Base-by-base conservation (phyloP, 2,888 invertebrate species). In the Quadroppia sp. region DNA sequence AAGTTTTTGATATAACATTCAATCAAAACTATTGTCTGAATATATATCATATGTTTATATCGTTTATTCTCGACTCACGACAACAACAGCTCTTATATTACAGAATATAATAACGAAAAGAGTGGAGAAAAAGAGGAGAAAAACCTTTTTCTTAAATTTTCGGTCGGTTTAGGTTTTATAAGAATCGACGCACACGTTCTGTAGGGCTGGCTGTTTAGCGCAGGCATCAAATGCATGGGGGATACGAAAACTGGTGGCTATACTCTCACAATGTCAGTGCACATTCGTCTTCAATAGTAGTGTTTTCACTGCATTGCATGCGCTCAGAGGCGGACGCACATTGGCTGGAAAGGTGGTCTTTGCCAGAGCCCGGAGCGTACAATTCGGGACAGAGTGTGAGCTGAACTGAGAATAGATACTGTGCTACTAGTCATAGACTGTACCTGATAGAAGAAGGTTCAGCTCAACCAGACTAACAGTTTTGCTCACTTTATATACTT, bases 381-480 rank as follows among this genome's bases (percentile, higher is more conserved):
- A 45, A n/a, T 69, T 69, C 42, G 69, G 69, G 45, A 45, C 17
- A 67, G 67, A 20, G 69, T 36, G 23, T 28, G 40, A 28, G 69
- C 40, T 45, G 25, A 42, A 23, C 17, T 11, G 20, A 1, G 40
- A 25, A 69, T 45, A 69, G 69, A 69, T 69, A 69, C 45, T 69
- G 69, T 25, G 69, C 69, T 69, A 69, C 69, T 69, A 64, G 69
- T 69, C 42, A 69, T 15, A 25, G 45, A 23, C 69, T 69, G 69
- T 69, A 45, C 69, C 69, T 69, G 25, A 69, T 45, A 20, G 45
- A 15, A 25, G 45, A 69, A 42, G 69, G 69, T 45, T 45, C 40
- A 45, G 59, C 59, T 28, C 32, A 53, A 20, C 4, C 25, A n/a
- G 20, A 64, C 61, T 36, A 32, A 32, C 20, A 64, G 20, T 32